Evolutionary conservation across 1,140 invertebrate species (phyloP), one percentile per base, ranked within the genome.

Genomic region (Globodera rostochiensis): DNA sequence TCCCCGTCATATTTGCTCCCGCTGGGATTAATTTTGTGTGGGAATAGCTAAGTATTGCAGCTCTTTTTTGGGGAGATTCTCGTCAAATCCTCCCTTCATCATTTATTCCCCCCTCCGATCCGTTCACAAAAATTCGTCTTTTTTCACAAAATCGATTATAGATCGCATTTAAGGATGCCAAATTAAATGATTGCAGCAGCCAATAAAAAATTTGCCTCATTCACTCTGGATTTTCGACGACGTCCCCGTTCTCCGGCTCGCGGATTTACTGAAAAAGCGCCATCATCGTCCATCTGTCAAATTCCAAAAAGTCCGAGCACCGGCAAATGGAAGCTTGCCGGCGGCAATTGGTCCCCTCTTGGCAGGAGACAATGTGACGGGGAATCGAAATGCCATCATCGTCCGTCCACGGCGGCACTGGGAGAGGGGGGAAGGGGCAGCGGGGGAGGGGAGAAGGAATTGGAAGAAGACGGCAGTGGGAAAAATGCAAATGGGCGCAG

Each of bases 151-250:
- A 36, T 36, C 25, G 0, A 36, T 36, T 36, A 36, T 36, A 36
- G 25, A 36, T 36, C 25, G 25, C 25, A 36, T 36, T 36, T 36
- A 36, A 36, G 25, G 25, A 50, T 6, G 50, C 50, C 50, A 60
- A 19, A 15, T 11, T 15, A 60, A 60, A 60, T 60, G 57, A 60
- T 60, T 60, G 57, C 57, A 13, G 57, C 57, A 5, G 25, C 69
- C 0, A 71, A 71, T 9, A 71, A 71, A 64, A 78, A 78, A 78
- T 78, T 78, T 70, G 64, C 49, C 70, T 78, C 76, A 45, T 78
- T 78, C 6, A 78, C 76, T n/a, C 49, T 78, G 21, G 76, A 78
- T 47, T 78, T 78, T 25, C 66, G 76, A 66, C 66, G 76, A 66
- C 66, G 70, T 47, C 76, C 64, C 47, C 25, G 25, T 66, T 25